Conservation (phyloP, 2,797 vertebrate species). For the Neostethus bicornis region DNA sequence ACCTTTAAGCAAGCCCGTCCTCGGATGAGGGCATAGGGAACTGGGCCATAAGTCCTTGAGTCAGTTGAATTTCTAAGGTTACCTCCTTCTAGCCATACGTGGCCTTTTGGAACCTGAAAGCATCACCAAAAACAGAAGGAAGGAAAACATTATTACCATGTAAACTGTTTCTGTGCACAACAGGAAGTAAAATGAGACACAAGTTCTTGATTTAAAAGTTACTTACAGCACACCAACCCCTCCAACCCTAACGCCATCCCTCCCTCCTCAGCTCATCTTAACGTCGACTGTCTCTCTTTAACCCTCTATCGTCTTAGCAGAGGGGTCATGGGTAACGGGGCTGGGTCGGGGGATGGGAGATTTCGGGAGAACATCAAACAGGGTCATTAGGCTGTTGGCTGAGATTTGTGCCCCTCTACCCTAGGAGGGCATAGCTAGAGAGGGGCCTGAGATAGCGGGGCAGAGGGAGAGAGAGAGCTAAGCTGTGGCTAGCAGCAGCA, state of each 20-base stretch:
- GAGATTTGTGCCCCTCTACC: constrained; percentile 72
- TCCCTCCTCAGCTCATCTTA: constrained; percentile 89
- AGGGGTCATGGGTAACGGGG: constrained; percentile 78
- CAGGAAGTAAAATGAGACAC: constrained; percentile 8
- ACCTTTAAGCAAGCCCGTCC: constrained; percentile 97
- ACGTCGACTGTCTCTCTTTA: constrained; percentile 77
- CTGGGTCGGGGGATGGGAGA: constrained; percentile 64
- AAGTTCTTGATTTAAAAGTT: constrained; percentile 35
- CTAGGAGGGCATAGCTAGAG: constrained; percentile 67
- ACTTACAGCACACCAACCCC: constrained; percentile 33
- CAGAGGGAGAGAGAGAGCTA: constrained; percentile 56
- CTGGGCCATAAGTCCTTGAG: constrained; percentile 92
- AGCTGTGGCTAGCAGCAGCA: constrained; percentile 82
- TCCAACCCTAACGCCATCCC: constrained; percentile 25
- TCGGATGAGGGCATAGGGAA: constrained; percentile 94
- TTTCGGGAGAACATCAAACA: constrained; percentile 78
- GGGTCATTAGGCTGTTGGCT: constrained; percentile 82
- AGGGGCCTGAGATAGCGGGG: constrained; percentile 66
- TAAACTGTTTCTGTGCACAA: constrained; percentile 4
- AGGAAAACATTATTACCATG: constrained; percentile 17
- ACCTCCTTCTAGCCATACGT: constrained; percentile 98
- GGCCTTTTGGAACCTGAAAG: constrained; percentile 93
- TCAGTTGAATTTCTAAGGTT: constrained; percentile 96
- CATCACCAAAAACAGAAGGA: constrained; percentile 34
- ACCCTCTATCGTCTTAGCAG: constrained; percentile 72